Evolutionary conservation across 2,888 invertebrate genomes (phyloP), one percentile per base, ranked within the genome.

Genomic region (Aplocera efformata): DNA sequence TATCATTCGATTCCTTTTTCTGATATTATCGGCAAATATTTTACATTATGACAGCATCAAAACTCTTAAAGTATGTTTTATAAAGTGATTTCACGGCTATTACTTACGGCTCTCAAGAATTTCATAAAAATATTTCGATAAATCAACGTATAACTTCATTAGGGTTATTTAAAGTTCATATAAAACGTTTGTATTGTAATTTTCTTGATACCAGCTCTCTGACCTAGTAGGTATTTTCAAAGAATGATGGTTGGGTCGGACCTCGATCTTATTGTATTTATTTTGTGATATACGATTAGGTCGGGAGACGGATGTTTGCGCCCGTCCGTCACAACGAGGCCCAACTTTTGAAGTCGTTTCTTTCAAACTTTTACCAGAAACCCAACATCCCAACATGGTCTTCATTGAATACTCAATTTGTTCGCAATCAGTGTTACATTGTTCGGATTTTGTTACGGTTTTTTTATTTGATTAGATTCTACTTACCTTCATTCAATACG

Each of bases 271-370:
- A 49, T 49, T 49, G 51, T 47, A 49, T 54, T 54, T 54, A 37
- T 51, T 50, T 51, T 51, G 53, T 49, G 51, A 51, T 54, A 49
- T 49, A 54, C 47, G 50, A 49, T 54, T 49, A 41, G 36, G 42
- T 45, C 25, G 36, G 33, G 27, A 41, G 32, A 32, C 20, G 33
- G 22, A 25, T 48, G 45, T 48, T 43, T 48, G 35, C 9, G 38
- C 41, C 35, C 50, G 26, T 45, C 48, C 33, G 42, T 48, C 44
- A 49, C 47, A 32, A 21, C 11, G 21, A 40, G 34, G 32, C 6
- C 22, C 10, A 36, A 41, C 22, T 36, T 48, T 45, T 34, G 33
- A 39, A 29, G 28, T 22, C 29, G 8, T 35, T 39, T 36, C 42
- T 32, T 36, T 8, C 26, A 39, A 44, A 42, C 11, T 44, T 44